phyloP scores from a whole-genome alignment of 2,113 vertebrate species.

The Climacteris rufus region DNA sequence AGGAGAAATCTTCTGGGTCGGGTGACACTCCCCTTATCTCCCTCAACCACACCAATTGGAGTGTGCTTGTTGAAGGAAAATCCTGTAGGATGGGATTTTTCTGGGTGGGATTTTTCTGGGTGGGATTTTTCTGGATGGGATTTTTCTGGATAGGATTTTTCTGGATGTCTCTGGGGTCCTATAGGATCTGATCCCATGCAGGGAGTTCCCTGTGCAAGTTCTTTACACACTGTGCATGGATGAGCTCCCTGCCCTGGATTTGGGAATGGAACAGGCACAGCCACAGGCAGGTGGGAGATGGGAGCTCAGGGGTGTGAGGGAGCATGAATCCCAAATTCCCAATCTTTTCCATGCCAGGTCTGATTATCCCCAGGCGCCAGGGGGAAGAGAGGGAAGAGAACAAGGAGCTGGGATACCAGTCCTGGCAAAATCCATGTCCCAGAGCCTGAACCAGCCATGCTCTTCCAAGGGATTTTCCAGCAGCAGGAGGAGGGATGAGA shows the following conservation, averaged over 20 bases:
- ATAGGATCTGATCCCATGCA: too few relatives aligned
- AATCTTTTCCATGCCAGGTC: background rate
- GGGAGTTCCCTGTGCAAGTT: background rate
- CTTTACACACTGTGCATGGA: accelerated
- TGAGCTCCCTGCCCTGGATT: background rate
- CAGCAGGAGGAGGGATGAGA: background rate
- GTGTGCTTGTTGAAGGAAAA: background rate
- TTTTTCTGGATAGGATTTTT: background rate
- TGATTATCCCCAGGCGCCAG: background rate
- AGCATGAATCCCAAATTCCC: background rate
- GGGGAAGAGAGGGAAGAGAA: background rate
- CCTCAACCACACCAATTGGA: background rate
- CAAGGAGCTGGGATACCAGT: background rate
- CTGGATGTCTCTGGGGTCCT: too few relatives aligned
- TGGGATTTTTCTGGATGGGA: too few relatives aligned
- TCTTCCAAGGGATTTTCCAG: background rate
- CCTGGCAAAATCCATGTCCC: background rate
- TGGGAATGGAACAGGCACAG: background rate
- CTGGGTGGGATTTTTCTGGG: too few relatives aligned
- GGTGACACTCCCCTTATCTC: background rate
- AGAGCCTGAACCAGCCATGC: background rate
- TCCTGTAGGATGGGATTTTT: background rate
- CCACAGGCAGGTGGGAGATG: background rate
- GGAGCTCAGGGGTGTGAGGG: background rate
- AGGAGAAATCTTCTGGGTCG: background rate